Base-by-base conservation (phyloP, 2,113 vertebrate species). In the Pelmatolapia mariae region DNA sequence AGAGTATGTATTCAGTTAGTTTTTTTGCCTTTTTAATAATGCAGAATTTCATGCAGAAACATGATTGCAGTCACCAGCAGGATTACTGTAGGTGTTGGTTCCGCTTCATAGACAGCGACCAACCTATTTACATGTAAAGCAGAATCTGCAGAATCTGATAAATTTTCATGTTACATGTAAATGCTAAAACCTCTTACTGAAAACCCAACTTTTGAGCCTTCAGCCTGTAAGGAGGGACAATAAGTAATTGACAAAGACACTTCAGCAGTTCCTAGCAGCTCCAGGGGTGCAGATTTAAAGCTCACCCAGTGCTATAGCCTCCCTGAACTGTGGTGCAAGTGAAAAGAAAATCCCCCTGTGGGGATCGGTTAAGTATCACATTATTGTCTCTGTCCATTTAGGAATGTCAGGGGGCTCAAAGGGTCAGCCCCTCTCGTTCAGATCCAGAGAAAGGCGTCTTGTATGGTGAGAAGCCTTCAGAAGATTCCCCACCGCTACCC, bases 351-450 rank as follows among this genome's bases (percentile, higher is more conserved):
- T 92, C 93, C 93, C 91, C 88, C 90, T 88, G 84, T 89, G 88
- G 92, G 93, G 94, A 91, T 94, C 93, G 73, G 85, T 92, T 95
- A 95, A 95, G 93, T 95, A 94, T 94, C 91, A 90, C 95, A 93
- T 95, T 94, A 94, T 95, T 95, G 93, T 94, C 93, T 95, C 89
- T 94, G 90, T 94, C 93, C 90, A 90, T 95, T 95, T 91, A 94
- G 95, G 95, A 93, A 95, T 95, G 94, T 95, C 94, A 95, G 92
- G 93, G 94, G 80, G 95, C 92, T 94, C 93, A 91, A 92, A 89
- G 92, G 94, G 91, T 93, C 95, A 93, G 92, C 87, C 84, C 91
- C 85, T 54, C 91, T 81, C 13, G 43, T 86, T 88, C 87, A 76
- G 90, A 90, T 85, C 85, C 73, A 83, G 84, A 88, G 87, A 91